Conservation (phyloP, 2,113 vertebrate genomes). For the Crotalus tigris region DNA sequence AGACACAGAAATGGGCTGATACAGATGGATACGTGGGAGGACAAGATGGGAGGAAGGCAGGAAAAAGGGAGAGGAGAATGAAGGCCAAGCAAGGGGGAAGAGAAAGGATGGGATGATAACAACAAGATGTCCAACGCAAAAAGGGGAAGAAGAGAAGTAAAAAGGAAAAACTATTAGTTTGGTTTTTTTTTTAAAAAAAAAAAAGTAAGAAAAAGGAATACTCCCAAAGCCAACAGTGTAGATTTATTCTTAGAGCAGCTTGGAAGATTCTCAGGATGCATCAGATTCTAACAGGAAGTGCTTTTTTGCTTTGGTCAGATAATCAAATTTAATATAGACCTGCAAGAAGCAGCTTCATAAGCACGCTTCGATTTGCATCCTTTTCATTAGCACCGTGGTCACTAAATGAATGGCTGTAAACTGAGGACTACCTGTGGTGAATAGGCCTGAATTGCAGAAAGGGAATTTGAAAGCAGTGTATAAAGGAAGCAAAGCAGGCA, state of each 20-base stretch:
- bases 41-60: not conserved
- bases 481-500: not conserved
- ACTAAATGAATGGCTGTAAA: not conserved
- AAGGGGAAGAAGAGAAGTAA: not conserved
- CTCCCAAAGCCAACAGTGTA: fast-evolving
- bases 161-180: not conserved
- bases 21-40: not conserved
- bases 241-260: not conserved
- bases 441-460: not conserved
- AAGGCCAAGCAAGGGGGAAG: not conserved
- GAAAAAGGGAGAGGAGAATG: fast-evolving
- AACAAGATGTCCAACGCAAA: not conserved
- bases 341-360: not conserved
- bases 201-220: fast-evolving
- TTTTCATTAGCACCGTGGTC: not conserved
- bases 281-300: not conserved
- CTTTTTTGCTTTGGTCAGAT: not conserved
- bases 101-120: not conserved
- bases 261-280: not conserved
- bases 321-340: not conserved
- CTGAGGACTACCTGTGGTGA: not conserved
- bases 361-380: not conserved
- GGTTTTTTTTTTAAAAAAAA: too few relatives aligned
- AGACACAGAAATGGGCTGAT: conserved; percentile 78
- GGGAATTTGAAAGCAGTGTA: not conserved